phyloP scores from a whole-genome alignment of 1,140 invertebrate genomes.

The Conus betulinus region DNA sequence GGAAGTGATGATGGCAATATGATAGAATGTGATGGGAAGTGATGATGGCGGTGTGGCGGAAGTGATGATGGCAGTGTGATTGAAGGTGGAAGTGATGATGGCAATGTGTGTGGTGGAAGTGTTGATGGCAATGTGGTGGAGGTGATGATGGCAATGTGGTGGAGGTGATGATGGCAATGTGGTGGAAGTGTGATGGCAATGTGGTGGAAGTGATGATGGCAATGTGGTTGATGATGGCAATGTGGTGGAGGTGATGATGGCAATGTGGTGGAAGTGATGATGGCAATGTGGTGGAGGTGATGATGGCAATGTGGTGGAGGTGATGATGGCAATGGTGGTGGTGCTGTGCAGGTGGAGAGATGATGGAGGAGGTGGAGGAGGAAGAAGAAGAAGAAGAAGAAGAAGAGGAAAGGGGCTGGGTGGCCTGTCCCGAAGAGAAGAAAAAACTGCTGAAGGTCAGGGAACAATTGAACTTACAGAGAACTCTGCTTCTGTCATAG shows the following conservation, averaged over 20 bases:
- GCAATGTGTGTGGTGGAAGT: too few relatives aligned
- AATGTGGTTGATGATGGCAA: too few relatives aligned
- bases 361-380: conserved; percentile 66
- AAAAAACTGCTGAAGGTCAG: conserved; percentile 74
- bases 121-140: too few relatives aligned
- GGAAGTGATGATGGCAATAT: too few relatives aligned
- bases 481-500: too few relatives aligned
- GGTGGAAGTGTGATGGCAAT: conserved; percentile 31
- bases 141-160: too few relatives aligned
- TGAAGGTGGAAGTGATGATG: too few relatives aligned
- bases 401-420: conserved; percentile 74
- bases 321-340: conserved; percentile 24
- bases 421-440: conserved; percentile 72
- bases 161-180: neutral
- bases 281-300: too few relatives aligned
- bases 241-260: too few relatives aligned
- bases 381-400: conserved; percentile 71
- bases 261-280: too few relatives aligned
- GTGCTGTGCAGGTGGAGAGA: conserved; percentile 44
- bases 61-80: too few relatives aligned
- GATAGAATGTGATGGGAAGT: neutral
- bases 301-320: neutral
- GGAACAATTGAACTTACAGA: too few relatives aligned
- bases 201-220: neutral
- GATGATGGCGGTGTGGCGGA: conserved; percentile 32